Base-by-base conservation (phyloP, 2,888 invertebrate genomes). In the Synanthedon andrenaeformis region DNA sequence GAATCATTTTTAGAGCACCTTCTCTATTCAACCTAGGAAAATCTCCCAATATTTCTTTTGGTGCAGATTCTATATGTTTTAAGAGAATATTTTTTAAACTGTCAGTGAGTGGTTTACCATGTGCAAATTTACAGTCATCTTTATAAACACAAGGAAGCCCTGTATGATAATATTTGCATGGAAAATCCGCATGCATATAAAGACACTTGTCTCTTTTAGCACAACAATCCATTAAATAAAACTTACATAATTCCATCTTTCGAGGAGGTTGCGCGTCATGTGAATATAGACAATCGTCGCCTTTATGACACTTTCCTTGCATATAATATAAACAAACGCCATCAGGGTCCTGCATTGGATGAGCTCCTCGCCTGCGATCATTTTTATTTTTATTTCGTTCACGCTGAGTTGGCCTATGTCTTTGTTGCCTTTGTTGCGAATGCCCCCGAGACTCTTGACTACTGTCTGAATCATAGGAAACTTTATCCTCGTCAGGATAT, bases 121-220 rank as follows among this genome's bases (percentile, higher is more conserved):
- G 98, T 35, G 96, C 96, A 81, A 98, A 98, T 81, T 97, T 96
- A 85, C 98, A 99, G 58, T 93, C 92, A n/a, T 93, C 93, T 70
- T 91, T 91, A 52, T 90, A 90, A 60, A 91, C 90, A 79, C 98
- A 98, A 54, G 93, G 92, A 78, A 95, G 90, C 59, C 97, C 97
- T 53, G 97, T 95, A 76, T 99, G 98, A 82, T 93, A 97, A 86
- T 94, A 98, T 89, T 98, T 98, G 86, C 98, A 98, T 14, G 98
- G 98, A 79, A 97, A 98, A 78, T 98, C 97, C 67, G 94, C 92
- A 85, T 98, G 98, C 95, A 98, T 95, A 74, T 96, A 99, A 17
- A 96, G 90, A 86, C 98, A 99, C 81, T 96, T 95, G 65, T 97
- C 97, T 67, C 96, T 92, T 85, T 98, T 98, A 53, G 95, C 94